Conservation (phyloP, 2,888 invertebrate genomes). For the Geophilus truncorum region DNA sequence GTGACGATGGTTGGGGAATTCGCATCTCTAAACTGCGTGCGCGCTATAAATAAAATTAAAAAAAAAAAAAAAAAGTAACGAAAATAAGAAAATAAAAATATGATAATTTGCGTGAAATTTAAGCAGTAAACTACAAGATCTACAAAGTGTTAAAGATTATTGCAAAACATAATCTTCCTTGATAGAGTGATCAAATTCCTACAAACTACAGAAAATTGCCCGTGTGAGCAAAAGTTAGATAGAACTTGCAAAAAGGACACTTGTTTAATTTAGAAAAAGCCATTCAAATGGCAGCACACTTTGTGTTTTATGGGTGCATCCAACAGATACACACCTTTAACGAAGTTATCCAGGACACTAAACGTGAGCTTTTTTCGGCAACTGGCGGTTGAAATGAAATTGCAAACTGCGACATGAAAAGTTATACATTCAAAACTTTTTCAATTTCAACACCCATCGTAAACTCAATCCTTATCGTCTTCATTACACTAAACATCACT, state of each 20-base stretch:
- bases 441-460: not conserved
- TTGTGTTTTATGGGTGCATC: not conserved
- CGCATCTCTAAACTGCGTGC: slow-evolving; percentile 22
- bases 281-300: not conserved
- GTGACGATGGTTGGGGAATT: slow-evolving; percentile 41
- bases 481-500: no score
- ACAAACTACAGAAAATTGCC: no score
- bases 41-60: not conserved
- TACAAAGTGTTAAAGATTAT: no score
- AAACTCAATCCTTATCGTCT: not conserved
- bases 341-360: not conserved
- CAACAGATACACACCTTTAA: not conserved
- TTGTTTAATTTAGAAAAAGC: not conserved
- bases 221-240: not conserved
- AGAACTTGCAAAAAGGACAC: no score
- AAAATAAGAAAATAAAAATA: no score
- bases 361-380: not conserved
- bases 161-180: no score
- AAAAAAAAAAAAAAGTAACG: no score
- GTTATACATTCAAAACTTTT: not conserved
- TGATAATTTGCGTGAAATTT: no score
- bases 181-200: no score
- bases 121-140: no score
- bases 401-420: not conserved
- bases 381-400: not conserved